A percentile compares a stretch with the other conserved stretches of the same genome.
phyloP scores from a whole-genome alignment of 2,797 vertebrate genomes.

The Cossypha polioptera region DNA sequence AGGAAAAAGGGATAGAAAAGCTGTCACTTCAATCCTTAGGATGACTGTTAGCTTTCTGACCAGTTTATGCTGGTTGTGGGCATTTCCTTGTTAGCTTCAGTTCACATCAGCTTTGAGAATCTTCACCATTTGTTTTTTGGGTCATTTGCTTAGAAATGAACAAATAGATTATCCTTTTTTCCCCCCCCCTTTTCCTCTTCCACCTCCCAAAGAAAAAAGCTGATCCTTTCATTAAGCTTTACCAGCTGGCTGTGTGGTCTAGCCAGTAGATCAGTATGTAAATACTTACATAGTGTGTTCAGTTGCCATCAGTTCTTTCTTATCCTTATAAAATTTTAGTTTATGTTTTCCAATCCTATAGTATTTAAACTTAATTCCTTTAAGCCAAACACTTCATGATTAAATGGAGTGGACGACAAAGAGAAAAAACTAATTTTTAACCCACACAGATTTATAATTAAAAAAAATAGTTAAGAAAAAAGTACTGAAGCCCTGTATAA shows the following conservation, averaged over 20 bases:
- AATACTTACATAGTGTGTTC: neutral
- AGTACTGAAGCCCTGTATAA: neutral
- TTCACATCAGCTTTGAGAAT: neutral
- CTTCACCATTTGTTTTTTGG: neutral
- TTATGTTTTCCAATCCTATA: neutral
- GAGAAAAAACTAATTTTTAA: neutral
- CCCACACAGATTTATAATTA: neutral
- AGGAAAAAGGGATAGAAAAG: neutral
- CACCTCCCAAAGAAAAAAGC: slow-evolving; percentile 5
- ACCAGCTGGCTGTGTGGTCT: neutral
- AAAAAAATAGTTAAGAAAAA: neutral
- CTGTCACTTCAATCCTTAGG: neutral
- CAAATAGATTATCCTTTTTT: neutral
- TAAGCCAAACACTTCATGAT: neutral
- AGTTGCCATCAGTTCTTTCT: neutral
- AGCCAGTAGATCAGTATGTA: slow-evolving; percentile 5
- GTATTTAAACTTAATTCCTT: neutral
- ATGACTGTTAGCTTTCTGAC: neutral
- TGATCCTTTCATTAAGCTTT: slow-evolving; percentile 33
- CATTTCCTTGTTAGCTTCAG: neutral
- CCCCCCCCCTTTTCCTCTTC: neutral
- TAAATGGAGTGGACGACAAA: neutral
- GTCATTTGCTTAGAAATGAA: neutral
- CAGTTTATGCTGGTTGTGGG: neutral
- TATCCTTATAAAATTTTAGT: neutral